Evolutionary conservation across 2,888 invertebrate species (phyloP).

Genomic region (Monochamus alternatus): DNA sequence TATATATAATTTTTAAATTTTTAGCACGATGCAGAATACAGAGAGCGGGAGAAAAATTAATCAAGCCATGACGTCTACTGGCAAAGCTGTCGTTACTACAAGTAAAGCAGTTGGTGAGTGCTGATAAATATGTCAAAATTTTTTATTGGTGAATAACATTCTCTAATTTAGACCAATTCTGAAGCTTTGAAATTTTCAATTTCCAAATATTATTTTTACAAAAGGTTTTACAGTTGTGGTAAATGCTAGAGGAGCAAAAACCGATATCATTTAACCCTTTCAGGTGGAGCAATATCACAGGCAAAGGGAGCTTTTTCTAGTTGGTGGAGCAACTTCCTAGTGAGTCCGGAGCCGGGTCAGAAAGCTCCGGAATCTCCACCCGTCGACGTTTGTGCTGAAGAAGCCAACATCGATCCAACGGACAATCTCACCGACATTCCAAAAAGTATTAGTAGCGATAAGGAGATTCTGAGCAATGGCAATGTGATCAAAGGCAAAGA

Average conservation of each 20-base stretch:
- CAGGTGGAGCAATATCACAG: slow-evolving; percentile 89
- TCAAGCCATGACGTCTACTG: slow-evolving; percentile 93
- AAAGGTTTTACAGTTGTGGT: too few relatives aligned
- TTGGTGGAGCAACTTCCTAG: slow-evolving; percentile 86
- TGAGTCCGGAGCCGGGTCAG: slow-evolving; percentile 69
- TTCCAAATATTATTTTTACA: too few relatives aligned
- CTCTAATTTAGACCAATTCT: too few relatives aligned
- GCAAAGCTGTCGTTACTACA: slow-evolving; percentile 89
- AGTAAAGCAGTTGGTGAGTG: slow-evolving; percentile 82
- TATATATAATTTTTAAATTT: background rate
- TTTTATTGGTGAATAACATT: too few relatives aligned
- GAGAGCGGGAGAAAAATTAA: slow-evolving; percentile 95
- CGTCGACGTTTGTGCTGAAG: slow-evolving; percentile 34
- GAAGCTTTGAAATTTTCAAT: too few relatives aligned
- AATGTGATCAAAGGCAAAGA: slow-evolving; percentile 49
- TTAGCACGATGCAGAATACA: slow-evolving; percentile 94
- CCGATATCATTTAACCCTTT: slow-evolving; percentile 14
- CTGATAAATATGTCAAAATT: too few relatives aligned
- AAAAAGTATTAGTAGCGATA: slow-evolving; percentile 55
- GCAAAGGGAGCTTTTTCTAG: slow-evolving; percentile 89
- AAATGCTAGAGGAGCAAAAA: too few relatives aligned
- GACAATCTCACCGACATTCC: slow-evolving; percentile 52
- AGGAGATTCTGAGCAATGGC: slow-evolving; percentile 47
- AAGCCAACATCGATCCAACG: slow-evolving; percentile 45
- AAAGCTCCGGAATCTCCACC: slow-evolving; percentile 56